Conservation (phyloP, 2,113 vertebrate genomes). For the Megaptera novaeangliae region DNA sequence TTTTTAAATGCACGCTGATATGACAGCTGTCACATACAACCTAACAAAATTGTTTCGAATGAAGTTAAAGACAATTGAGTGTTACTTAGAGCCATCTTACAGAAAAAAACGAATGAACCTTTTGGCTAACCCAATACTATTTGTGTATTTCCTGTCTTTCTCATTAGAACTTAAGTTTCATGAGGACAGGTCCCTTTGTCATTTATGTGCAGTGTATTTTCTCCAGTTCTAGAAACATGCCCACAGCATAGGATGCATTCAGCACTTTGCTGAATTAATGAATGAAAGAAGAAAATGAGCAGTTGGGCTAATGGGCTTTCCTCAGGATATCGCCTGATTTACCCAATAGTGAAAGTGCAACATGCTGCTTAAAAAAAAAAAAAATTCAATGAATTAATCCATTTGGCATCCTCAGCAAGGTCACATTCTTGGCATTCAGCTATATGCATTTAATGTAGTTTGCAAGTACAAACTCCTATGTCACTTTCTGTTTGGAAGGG, state of each 20-base stretch:
- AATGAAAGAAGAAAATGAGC: background rate
- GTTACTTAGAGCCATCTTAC: too few species aligned
- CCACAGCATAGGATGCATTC: background rate
- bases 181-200: background rate
- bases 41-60: too few species aligned
- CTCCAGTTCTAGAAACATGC: background rate
- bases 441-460: constrained; percentile 59
- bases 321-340: constrained; percentile 49
- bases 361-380: constrained; percentile 49
- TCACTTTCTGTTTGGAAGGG: constrained; percentile 85
- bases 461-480: constrained; percentile 79
- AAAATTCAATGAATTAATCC: constrained; percentile 66
- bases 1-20: too few species aligned
- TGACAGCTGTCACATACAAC: too few species aligned
- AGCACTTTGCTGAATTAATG: background rate
- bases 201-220: background rate
- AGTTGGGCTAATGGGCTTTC: constrained; percentile 47
- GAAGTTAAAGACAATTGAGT: too few species aligned
- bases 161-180: background rate
- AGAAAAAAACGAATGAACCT: too few species aligned
- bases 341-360: background rate
- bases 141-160: background rate
- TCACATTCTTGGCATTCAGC: constrained; percentile 52
- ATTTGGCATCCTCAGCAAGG: constrained; percentile 72
- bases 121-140: too few species aligned